phyloP scores from a whole-genome alignment of 2,888 invertebrate genomes.

The Caenorhabditis wallacei region DNA sequence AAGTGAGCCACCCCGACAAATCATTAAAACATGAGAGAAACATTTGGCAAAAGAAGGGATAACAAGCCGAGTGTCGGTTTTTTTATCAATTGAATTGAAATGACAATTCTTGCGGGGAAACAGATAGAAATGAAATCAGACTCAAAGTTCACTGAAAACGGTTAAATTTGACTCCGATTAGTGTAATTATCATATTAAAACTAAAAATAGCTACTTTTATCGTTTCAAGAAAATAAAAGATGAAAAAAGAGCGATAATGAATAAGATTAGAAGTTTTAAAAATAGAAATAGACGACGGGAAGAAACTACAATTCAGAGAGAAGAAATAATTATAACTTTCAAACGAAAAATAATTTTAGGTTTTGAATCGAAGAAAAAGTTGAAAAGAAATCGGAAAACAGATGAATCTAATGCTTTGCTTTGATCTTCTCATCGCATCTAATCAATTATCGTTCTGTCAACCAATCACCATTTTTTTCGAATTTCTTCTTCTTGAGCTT shows the following conservation, averaged over 20 bases:
- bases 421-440: conserved; percentile 28
- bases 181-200: background rate
- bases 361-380: conserved; percentile 9
- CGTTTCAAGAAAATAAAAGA: conserved; percentile 7
- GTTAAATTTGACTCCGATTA: background rate
- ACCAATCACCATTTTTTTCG: conserved; percentile 17
- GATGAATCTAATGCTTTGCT: conserved; percentile 30
- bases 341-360: background rate
- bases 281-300: conserved; percentile 2
- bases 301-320: background rate
- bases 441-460: conserved; percentile 61
- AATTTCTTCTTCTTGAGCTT: background rate
- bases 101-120: background rate
- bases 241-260: background rate
- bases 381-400: background rate
- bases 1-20: conserved; percentile 43
- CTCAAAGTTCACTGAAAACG: conserved; percentile 17
- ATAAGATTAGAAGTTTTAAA: conserved; percentile 19
- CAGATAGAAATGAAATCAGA: conserved; percentile 1
- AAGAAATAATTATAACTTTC: background rate
- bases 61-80: conserved; percentile 2
- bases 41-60: conserved; percentile 23
- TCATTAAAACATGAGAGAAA: conserved; percentile 49
- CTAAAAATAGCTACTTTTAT: conserved; percentile 36
- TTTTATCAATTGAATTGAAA: background rate